phyloP scores from a whole-genome alignment of 2,797 vertebrate species.

The Spatula clypeata region DNA sequence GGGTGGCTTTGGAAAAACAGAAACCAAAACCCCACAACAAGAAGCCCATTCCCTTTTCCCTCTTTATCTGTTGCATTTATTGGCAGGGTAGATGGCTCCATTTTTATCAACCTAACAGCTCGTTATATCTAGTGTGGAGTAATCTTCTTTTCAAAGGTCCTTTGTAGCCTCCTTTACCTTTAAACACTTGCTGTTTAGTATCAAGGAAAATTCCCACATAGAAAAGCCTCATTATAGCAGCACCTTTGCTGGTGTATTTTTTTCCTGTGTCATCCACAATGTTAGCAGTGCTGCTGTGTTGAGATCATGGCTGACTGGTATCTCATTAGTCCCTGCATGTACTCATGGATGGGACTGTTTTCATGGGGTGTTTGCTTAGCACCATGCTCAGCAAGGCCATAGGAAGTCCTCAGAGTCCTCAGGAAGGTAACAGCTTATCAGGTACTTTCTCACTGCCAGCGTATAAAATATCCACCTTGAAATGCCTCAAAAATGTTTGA shows the following conservation, averaged over 20 bases:
- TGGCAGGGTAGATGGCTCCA: slow-evolving; percentile 32
- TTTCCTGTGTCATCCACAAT: accelerated
- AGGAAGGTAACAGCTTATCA: neutral
- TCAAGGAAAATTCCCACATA: neutral
- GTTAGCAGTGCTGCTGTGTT: neutral
- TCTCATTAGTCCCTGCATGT: neutral
- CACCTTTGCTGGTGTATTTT: neutral
- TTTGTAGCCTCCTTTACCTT: neutral
- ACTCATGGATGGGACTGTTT: neutral
- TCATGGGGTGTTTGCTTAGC: neutral
- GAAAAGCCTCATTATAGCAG: neutral
- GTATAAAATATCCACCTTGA: accelerated
- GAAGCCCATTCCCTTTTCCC: neutral
- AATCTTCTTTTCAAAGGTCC: slow-evolving; percentile 28
- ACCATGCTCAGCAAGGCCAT: neutral
- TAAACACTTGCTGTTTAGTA: neutral
- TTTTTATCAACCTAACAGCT: slow-evolving; percentile 22
- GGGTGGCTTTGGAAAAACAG: neutral
- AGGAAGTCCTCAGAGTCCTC: neutral
- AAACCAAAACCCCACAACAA: neutral
- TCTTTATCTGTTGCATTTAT: slow-evolving; percentile 31
- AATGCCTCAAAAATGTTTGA: neutral
- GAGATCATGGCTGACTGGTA: neutral
- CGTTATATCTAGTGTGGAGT: accelerated
- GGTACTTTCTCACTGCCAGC: neutral